Evolutionary conservation across 2,888 invertebrate species (phyloP).

Genomic region (Bombylius major): DNA sequence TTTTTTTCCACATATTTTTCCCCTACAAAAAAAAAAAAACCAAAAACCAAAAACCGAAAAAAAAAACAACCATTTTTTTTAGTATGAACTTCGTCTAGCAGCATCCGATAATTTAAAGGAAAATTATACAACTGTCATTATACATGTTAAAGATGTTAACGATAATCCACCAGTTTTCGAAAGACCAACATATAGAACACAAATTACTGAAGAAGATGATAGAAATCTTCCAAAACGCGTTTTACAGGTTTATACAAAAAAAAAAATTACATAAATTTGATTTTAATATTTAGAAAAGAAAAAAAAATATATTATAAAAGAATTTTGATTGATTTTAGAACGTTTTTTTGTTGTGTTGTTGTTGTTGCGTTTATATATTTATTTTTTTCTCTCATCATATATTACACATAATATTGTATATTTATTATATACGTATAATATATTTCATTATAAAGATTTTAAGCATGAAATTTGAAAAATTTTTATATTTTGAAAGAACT

Average conservation of each 20-base stretch:
- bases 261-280: not conserved
- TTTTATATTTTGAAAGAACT: no score
- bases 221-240: conserved; percentile 87
- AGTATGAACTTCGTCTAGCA: conserved; percentile 89
- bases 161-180: conserved; percentile 97
- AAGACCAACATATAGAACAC: conserved; percentile 84
- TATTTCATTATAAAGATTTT: no score
- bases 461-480: no score
- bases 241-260: conserved; percentile 54
- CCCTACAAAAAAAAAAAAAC: no score
- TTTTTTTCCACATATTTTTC: no score
- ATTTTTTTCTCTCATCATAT: no score
- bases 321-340: no score
- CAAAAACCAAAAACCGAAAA: no score
- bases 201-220: conserved; percentile 93
- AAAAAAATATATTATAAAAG: not conserved
- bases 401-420: no score
- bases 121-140: conserved; percentile 92
- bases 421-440: no score
- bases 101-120: conserved; percentile 95
- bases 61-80: conserved; percentile 13
- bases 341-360: no score
- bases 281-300: not conserved
- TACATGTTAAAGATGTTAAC: conserved; percentile 95
- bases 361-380: no score